Conservation (phyloP, 2,888 invertebrate species). For the Papilio gigon region DNA sequence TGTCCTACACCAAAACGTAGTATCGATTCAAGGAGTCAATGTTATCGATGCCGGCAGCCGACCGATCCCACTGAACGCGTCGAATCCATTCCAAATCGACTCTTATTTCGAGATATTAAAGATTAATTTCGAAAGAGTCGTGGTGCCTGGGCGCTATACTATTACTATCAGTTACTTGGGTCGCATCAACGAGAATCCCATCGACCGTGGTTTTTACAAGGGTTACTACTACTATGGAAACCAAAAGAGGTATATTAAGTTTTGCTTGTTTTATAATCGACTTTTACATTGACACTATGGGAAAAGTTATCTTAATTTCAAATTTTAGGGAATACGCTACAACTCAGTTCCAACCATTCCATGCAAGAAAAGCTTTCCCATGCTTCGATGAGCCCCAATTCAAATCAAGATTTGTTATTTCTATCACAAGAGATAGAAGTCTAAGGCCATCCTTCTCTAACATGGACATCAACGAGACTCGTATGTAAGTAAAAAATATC, state of each 20-base stretch:
- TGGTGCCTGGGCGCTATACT: conserved; percentile 61
- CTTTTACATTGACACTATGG: background rate
- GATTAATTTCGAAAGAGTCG: conserved; percentile 60
- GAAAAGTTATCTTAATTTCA: background rate
- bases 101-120: conserved; percentile 64
- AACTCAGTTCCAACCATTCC: conserved; percentile 90
- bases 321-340: conserved; percentile 76
- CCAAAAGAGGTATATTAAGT: conserved; percentile 56
- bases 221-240: conserved; percentile 67
- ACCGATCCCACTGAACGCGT: conserved; percentile 56
- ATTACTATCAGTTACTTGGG: conserved; percentile 63
- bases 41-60: conserved; percentile 49
- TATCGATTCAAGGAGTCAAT: conserved; percentile 56
- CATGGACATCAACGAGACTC: conserved; percentile 80
- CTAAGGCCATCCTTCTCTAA: conserved; percentile 84
- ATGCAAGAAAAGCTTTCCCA: conserved; percentile 91
- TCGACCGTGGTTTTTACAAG: conserved; percentile 74
- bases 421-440: conserved; percentile 82
- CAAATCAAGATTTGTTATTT: conserved; percentile 88
- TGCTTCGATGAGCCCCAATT: conserved; percentile 94
- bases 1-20: conserved; percentile 73
- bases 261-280: background rate
- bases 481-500: conserved; percentile 55
- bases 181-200: conserved; percentile 66
- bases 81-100: conserved; percentile 60